A percentile compares a stretch with the other conserved stretches of the same genome.
phyloP scores from a whole-genome alignment of 2,797 vertebrate species.

The Periparus ater region DNA sequence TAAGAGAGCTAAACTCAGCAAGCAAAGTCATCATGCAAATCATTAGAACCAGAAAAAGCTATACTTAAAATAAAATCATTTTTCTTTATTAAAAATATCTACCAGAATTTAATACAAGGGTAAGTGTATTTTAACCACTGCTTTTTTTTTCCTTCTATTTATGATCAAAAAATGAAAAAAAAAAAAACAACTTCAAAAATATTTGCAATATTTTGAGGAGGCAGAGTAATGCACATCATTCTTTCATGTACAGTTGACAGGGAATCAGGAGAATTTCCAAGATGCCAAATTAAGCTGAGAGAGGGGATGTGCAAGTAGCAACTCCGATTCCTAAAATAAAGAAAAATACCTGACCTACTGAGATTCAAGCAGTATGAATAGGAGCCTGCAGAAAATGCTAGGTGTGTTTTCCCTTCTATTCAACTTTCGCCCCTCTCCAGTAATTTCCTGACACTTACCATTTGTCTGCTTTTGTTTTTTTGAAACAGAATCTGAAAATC shows the following conservation, averaged over 20 bases:
- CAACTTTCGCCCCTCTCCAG: neutral
- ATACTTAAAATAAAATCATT: neutral
- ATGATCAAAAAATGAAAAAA: neutral
- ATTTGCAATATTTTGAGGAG: constrained; percentile 30
- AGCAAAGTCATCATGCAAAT: neutral
- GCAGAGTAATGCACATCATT: neutral
- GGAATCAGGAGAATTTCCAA: constrained; percentile 30
- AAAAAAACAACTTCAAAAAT: constrained; percentile 37
- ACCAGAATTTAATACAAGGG: constrained; percentile 5
- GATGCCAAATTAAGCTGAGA: constrained; percentile 39
- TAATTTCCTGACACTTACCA: neutral
- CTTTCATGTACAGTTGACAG: neutral
- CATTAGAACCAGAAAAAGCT: neutral
- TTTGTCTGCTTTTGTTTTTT: neutral
- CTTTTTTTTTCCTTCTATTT: neutral
- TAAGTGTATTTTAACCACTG: constrained; percentile 1
- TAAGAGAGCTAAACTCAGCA: neutral
- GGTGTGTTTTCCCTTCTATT: neutral
- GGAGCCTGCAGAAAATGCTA: neutral
- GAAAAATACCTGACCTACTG: neutral
- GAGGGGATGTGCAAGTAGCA: neutral
- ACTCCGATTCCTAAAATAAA: neutral
- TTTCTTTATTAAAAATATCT: constrained; percentile 5
- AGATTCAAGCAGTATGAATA: neutral
- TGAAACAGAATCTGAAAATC: neutral